These are phyloP conservation scores for Polyommatus icarus DNA, from an alignment of 2,888 invertebrate genomes.

Conservation along the genomic window DNA sequence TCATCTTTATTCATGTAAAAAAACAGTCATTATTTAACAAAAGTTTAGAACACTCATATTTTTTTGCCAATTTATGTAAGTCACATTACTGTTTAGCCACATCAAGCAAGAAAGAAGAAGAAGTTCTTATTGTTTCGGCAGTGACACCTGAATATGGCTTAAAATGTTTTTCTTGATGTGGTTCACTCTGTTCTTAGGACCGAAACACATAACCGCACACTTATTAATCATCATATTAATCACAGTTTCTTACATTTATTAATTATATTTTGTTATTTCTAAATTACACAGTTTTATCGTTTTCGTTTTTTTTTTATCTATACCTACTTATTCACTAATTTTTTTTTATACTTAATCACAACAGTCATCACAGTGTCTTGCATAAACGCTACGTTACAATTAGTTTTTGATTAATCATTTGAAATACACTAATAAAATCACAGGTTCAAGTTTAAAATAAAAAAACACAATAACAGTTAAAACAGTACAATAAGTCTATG, in stretches of 20 bases:
- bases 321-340: slow-evolving; percentile 42
- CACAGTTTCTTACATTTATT: slow-evolving; percentile 43
- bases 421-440: slow-evolving; percentile 45
- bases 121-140: slow-evolving; percentile 44
- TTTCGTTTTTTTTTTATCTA: slow-evolving; percentile 43
- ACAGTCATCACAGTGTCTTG: slow-evolving; percentile 41
- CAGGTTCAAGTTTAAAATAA: slow-evolving; percentile 44
- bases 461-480: slow-evolving; percentile 45
- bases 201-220: slow-evolving; percentile 43
- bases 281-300: slow-evolving; percentile 43
- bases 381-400: slow-evolving; percentile 37
- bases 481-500: slow-evolving; percentile 44
- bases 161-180: slow-evolving; percentile 44
- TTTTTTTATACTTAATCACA: slow-evolving; percentile 42
- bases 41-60: slow-evolving; percentile 44
- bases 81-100: slow-evolving; percentile 44
- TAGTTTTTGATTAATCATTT: slow-evolving; percentile 41
- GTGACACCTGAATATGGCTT: slow-evolving; percentile 44
- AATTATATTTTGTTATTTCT: slow-evolving; percentile 43
- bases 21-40: slow-evolving; percentile 44
- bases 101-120: slow-evolving; percentile 43
- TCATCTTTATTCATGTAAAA: slow-evolving; percentile 43
- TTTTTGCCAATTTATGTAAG: slow-evolving; percentile 43
- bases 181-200: slow-evolving; percentile 39
- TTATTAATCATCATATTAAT: slow-evolving; percentile 44